These are phyloP conservation scores for Hyphantria cunea DNA, from an alignment of 1,140 invertebrate species.

Conservation along the genomic window DNA sequence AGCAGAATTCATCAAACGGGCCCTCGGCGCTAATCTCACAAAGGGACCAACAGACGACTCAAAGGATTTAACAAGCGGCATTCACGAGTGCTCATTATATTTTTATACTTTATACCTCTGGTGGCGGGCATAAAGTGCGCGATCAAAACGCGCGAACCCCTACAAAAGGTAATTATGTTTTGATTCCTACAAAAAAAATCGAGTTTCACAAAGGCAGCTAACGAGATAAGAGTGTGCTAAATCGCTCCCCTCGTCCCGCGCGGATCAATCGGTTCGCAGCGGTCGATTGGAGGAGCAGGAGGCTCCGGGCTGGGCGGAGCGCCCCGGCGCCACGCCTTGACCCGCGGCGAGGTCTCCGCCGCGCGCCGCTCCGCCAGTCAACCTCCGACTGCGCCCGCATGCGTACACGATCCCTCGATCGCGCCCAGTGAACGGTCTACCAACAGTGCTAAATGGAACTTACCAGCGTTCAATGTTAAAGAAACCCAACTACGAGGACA, in stretches of 20 bases:
- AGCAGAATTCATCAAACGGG: slow-evolving; percentile 54
- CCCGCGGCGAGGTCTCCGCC: slow-evolving; percentile 38
- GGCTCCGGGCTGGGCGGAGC: slow-evolving; percentile 50
- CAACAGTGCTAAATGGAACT: slow-evolving; percentile 78
- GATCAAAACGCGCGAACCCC: slow-evolving; percentile 78
- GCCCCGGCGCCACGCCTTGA: slow-evolving; percentile 41
- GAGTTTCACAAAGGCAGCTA: slow-evolving; percentile 81
- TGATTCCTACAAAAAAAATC: slow-evolving; percentile 80
- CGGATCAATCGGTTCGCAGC: slow-evolving; percentile 68
- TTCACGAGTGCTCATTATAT: slow-evolving; percentile 79
- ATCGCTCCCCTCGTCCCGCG: slow-evolving; percentile 68
- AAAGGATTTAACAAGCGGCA: slow-evolving; percentile 80
- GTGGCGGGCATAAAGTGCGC: slow-evolving; percentile 74
- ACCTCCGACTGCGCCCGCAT: slow-evolving; percentile 75
- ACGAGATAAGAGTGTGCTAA: slow-evolving; percentile 82
- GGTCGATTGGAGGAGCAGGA: slow-evolving; percentile 74
- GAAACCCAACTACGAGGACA: slow-evolving; percentile 73
- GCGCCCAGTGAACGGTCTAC: slow-evolving; percentile 52
- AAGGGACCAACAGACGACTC: slow-evolving; percentile 63
- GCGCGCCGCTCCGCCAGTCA: slow-evolving; percentile 59
- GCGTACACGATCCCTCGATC: slow-evolving; percentile 75
- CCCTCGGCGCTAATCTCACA: slow-evolving; percentile 68
- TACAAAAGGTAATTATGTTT: slow-evolving; percentile 82
- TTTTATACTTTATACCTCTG: slow-evolving; percentile 79
- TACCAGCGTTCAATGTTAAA: slow-evolving; percentile 78